Evolutionary conservation across 1,140 invertebrate species (phyloP), one percentile per base, ranked within the genome.

Genomic region (Marisa cornuarietis): DNA sequence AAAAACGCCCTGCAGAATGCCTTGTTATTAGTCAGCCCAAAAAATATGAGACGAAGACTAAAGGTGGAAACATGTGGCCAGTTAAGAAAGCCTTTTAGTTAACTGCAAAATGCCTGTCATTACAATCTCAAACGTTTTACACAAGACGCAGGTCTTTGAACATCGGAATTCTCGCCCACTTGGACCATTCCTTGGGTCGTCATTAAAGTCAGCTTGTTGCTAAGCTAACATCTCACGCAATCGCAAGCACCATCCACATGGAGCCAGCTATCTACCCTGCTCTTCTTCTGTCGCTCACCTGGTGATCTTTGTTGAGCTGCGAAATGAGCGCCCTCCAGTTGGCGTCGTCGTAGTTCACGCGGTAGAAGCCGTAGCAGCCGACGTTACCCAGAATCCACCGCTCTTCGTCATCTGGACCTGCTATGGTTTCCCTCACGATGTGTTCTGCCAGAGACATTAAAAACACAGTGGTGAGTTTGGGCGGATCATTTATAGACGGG

Each of bases 321-420:
- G 93, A 86, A 58, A 96, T 95, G 22, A 97, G 91, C 13, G 93
- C 92, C 0, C 92, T 90, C 96, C 96, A 97, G 90, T 95, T 95
- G 0, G 93, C 92, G 5, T 94, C 93, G 42, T 96, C 95, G 88
- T 97, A 97, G 77, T 95, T 94, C 0, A 97, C 96, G 31, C 96
- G 93, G 89, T 96, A 97, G 87, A 96, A 96, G 2, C 96, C 96
- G 51, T 94, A 94, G 89, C 96, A 95, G 86, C 96, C 95, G 13
- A 95, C 93, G 89, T 97, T 97, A 51, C 94, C 94, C 90, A 97
- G 96, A 68, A 97, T 93, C 95, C 96, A 97, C 26, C 72, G 54
- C 79, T 82, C 69, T 18, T 52, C 61, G 4, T 81, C 78, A 18
- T n/a, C 81, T 18, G 71, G 62, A 24, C 63, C 76, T 51, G 72